Evolutionary conservation across 2,797 vertebrate species (phyloP), one percentile per base, ranked within the genome.

Genomic region (Erithacus rubecula): DNA sequence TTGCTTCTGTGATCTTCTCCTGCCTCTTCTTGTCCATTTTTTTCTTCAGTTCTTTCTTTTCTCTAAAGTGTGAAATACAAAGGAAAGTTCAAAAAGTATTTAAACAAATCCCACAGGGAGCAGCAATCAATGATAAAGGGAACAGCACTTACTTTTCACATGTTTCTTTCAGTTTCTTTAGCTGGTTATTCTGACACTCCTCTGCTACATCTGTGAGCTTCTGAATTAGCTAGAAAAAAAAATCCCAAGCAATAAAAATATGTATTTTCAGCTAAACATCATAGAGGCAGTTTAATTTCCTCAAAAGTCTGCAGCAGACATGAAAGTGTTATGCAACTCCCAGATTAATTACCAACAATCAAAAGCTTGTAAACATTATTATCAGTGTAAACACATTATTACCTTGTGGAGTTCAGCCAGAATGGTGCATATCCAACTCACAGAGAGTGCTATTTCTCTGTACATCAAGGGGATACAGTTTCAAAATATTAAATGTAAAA

Each of bases 1-100:
- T 99, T 18, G 98, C 99, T 93, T 99, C 99, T 10, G 98, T 99
- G 89, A 99, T 99, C 97, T 99, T 99, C 96, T 99, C 99, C 95
- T 99, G 99, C 46, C 99, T 98, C 93, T 99, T 99, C 96, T 99
- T 99, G 96, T 99, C 99, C 99, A 99, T 99, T 97, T 98, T 99
- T 97, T 99, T 99, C 97, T 99, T 99, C 49, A 99, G 87, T 37
- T 99, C 99, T 87, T 99, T 99, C 97, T 99, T 99, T 96, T 99
- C 99, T 97, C 99, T 99, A 55, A 96, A 87, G 78, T 68, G 86
- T 53, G 89, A 84, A 63, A 93, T 80, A 51, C 7, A 91, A 95
- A 74, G 49, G 24, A 12, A 29, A 80, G 23, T 71, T 91, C 70
- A 90, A 64, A 83, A 83, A 32, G 5, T 23, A 76, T 12, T 37